Base-by-base conservation (phyloP, 2,888 invertebrate genomes). In the Halictus ligatus region DNA sequence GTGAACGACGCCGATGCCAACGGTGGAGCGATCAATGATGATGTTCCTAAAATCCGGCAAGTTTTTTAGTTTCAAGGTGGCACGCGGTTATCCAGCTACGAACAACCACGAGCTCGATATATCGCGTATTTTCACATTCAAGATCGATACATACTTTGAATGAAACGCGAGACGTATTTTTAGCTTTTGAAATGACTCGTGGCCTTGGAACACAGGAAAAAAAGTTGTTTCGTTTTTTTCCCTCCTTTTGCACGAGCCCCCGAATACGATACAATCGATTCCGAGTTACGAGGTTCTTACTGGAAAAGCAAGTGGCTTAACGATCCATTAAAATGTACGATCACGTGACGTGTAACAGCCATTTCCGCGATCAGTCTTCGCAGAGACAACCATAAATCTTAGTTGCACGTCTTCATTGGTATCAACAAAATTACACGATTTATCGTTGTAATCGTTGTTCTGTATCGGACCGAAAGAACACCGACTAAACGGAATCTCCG, bases 291-390 rank as follows among this genome's bases (percentile, higher is more conserved):
- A 35, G 69, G 54, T 60, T 69, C 75, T 78, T 67, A 48, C 40
- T 29, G 50, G 15, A 29, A 75, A 75, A 78, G 35, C 35, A 35
- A 25, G 43, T n/a, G 76, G 86, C 35, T 81, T 85, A 85, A 78
- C 64, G 72, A 78, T 85, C 35, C 48, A 86, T 86, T 79, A 73
- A 75, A 86, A 60, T 69, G 29, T 71, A 48, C 50, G 21, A 13
- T 75, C 79, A 60, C 54, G 78, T 60, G 80, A 54, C 69, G 29
- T 60, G 13, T 46, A 83, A 72, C 60, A 64, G 40, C 78, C 40
- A 82, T 77, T 82, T 82, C 78, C 81, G 60, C 60, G 50, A 48
- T 25, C 29, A 35, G 64, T 69, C 78, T 60, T 78, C 58, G 13
- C 73, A 21, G 25, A n/a, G 48, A 46, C 69, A 25, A 12, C 6